Evolutionary conservation across 2,888 invertebrate genomes (phyloP), one percentile per base, ranked within the genome.

Genomic region (Cataglyphis livida): DNA sequence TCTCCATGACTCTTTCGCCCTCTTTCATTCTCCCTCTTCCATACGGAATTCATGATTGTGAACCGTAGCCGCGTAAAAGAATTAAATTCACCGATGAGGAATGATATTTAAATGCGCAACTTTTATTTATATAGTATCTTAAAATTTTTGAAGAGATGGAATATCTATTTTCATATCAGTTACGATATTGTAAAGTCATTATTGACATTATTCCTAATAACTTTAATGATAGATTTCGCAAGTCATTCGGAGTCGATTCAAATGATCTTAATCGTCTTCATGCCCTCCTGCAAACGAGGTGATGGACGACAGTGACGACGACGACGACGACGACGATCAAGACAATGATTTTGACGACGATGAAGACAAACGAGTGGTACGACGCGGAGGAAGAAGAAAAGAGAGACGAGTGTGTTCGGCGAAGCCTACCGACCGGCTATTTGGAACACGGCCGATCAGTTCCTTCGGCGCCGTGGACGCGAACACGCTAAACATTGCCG

Each of bases 371-470:
- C 81, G 90, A 73, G 74, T 83, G 85, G 79, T 82, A 73, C 84
- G 74, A 82, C 84, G 61, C 81, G 81, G 38, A 85, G 85, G 86
- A 88, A 87, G 91, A 89, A 92, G 91, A 90, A 90, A 91, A 91
- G 90, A 91, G 90, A 90, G 91, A 91, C 88, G 88, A 90, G 86
- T 87, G 89, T 75, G 89, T 75, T 68, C 86, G 85, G 84, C 75
- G 85, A 86, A 84, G 88, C 90, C 84, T 87, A 87, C 91, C 91
- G 87, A 87, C 88, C 79, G 87, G 87, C 88, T 89, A 90, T 89
- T 91, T 86, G 91, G 90, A 92, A 91, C 90, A 87, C 87, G 85
- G 78, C 85, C 91, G 92, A 92, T 93, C 93, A 93, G 93, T 93
- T 92, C 88, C 89, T 91, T 89, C 90, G 87, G 85, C 91, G 91